phyloP scores from a whole-genome alignment of 1,140 invertebrate genomes.

The Thalassaphorura encarpata region DNA sequence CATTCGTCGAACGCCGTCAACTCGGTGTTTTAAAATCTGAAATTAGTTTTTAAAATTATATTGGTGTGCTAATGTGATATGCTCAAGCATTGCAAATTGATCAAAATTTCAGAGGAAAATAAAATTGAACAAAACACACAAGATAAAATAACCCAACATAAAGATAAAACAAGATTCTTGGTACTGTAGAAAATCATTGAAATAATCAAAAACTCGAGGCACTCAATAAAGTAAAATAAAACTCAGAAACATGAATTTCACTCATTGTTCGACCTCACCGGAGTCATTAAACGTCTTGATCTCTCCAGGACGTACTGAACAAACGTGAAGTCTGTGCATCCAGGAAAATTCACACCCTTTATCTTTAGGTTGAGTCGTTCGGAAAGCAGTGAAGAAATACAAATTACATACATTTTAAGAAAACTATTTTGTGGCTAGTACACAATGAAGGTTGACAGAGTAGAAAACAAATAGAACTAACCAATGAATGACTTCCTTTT shows the following conservation, averaged over 20 bases:
- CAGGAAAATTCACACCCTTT: conserved; percentile 88
- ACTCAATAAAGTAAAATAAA: conserved; percentile 6
- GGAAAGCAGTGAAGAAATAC: conserved; percentile 18
- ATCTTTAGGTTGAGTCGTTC: conserved; percentile 47
- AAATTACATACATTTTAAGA: not conserved
- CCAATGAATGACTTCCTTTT: conserved; percentile 33
- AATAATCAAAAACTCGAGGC: not conserved
- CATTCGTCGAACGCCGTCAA: conserved; percentile 88
- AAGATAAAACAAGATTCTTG: conserved; percentile 12
- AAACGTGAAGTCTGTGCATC: conserved; percentile 85
- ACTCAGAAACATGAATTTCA: conserved; percentile 1
- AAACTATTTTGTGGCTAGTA: not conserved
- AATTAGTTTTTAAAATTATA: too few relatives aligned
- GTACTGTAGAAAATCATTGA: not conserved
- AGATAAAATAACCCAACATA: not conserved
- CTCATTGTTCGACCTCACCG: conserved; percentile 71
- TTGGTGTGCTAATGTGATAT: too few relatives aligned
- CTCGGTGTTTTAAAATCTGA: conserved; percentile 48
- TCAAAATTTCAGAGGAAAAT: too few relatives aligned
- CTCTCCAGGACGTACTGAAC: conserved; percentile 87
- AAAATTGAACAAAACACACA: not conserved
- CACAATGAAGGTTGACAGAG: not conserved
- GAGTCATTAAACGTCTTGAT: conserved; percentile 83
- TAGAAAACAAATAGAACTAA: conserved; percentile 10
- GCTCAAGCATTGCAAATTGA: too few relatives aligned